A percentile compares a stretch with the other conserved stretches of the same genome.
These are phyloP conservation scores for Cebidichthys violaceus DNA, from an alignment of 2,113 vertebrate species.

Conservation along the genomic window DNA sequence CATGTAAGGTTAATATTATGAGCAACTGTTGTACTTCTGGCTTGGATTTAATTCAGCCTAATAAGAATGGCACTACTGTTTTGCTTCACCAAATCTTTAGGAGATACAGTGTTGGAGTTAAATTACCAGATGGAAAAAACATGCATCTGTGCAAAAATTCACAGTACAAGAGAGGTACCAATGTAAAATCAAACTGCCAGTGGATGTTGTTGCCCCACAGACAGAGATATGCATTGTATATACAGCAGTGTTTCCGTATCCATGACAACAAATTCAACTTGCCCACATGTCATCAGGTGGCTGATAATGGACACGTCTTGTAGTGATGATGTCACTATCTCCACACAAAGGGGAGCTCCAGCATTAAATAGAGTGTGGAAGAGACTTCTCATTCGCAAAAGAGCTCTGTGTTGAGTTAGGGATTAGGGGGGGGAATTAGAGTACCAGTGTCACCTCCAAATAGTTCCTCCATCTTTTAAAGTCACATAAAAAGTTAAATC, in stretches of 20 bases:
- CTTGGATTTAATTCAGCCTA: conserved; percentile 46
- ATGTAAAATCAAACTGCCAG: conserved; percentile 21
- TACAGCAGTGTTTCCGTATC: conserved; percentile 68
- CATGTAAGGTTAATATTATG: conserved; percentile 57
- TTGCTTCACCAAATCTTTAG: conserved; percentile 21
- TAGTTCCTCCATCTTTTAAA: conserved; percentile 80
- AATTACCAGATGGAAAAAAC: conserved; percentile 8
- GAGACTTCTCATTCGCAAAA: conserved; percentile 67
- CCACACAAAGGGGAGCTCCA: conserved; percentile 58
- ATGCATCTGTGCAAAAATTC: conserved; percentile 16
- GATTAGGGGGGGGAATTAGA: conserved; percentile 80
- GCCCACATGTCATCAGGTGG: conserved; percentile 74
- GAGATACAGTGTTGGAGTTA: conserved; percentile 5
- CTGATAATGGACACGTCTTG: conserved; percentile 73
- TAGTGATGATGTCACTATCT: conserved; percentile 75
- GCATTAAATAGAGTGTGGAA: conserved; percentile 63
- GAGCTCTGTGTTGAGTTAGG: conserved; percentile 76
- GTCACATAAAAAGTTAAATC: conserved; percentile 75
- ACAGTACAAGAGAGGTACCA: neutral
- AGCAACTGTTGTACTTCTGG: conserved; percentile 56
- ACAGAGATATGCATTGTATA: conserved; percentile 64
- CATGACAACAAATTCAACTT: conserved; percentile 74
- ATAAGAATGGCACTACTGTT: conserved; percentile 41
- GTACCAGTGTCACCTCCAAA: conserved; percentile 82
- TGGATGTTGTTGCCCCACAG: neutral